Evolutionary conservation across 1,140 invertebrate genomes (phyloP), one percentile per base, ranked within the genome.

Genomic region (Bombus sylvicola): DNA sequence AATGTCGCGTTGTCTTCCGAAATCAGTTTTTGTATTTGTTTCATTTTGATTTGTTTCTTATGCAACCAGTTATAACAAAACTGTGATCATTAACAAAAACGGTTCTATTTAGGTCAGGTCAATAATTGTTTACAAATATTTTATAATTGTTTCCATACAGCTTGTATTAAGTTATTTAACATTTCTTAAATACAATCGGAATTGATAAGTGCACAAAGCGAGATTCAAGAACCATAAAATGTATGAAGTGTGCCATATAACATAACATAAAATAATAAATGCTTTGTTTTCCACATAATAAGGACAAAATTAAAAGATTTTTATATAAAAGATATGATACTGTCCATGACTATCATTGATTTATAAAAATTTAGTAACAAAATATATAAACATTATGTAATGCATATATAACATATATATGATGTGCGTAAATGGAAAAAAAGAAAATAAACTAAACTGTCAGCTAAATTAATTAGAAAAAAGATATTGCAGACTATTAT

Each of bases 171-270:
- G 71, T 43, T 83, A 66, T 22, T n/a, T 41, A 43, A 81, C 2
- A 37, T 34, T 43, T 39, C 10, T 74, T 22, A 31, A 83, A 53
- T 59, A 81, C 34, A 72, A 66, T 66, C 37, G 83, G 77, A 85
- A 85, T 85, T 85, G 83, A 85, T 43, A 37, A 81, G 53, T 85
- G 83, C 83, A 85, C 77, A 81, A 85, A 85, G 43, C 13, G 41
- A 74, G 39, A 43, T 74, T 25, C 22, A 62, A 80, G 53, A 57
- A 80, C 64, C 68, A 74, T 74, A 74, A 73, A 81, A 68, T 57
- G 22, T 85, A 75, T 80, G 57, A 62, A 53, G 71, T 74, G 83
- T 85, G 83, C 83, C 77, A 85, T 85, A 74, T 81, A 85, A 73
- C 13, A 84, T 84, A 73, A 64, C 6, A 41, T 72, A 62, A 78